Evolutionary conservation across 2,888 invertebrate genomes (phyloP).

Genomic region (Pasiphila rectangulata): DNA sequence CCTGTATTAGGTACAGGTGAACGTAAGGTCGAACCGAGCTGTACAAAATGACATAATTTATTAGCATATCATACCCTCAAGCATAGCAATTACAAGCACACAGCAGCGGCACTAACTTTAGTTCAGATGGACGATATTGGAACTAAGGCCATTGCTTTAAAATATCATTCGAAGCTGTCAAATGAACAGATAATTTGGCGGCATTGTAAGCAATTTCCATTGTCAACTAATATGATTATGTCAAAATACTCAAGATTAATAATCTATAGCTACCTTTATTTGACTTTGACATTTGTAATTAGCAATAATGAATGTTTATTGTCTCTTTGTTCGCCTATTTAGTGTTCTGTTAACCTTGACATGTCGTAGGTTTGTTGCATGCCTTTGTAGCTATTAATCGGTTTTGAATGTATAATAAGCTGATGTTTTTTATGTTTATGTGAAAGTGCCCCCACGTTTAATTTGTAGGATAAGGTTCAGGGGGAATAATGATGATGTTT

Average conservation of each 20-base stretch:
- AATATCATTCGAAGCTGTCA: too few species aligned
- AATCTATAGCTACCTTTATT: slow-evolving; percentile 40
- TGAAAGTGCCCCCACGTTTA: background rate
- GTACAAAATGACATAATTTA: slow-evolving; percentile 52
- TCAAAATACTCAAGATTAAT: slow-evolving; percentile 50
- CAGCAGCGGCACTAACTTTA: too few species aligned
- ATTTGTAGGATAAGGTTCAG: background rate
- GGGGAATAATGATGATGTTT: too few species aligned
- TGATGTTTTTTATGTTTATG: background rate
- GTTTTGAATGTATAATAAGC: background rate
- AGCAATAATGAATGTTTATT: slow-evolving; percentile 47
- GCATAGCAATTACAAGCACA: slow-evolving; percentile 32
- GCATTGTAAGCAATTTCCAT: slow-evolving; percentile 42
- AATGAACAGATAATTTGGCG: too few species aligned
- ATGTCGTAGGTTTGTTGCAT: slow-evolving; percentile 40
- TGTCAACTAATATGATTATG: slow-evolving; percentile 54
- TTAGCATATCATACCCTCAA: slow-evolving; percentile 49
- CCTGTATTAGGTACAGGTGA: slow-evolving; percentile 39
- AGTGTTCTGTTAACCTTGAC: slow-evolving; percentile 50
- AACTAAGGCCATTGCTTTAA: too few species aligned
- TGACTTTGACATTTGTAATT: slow-evolving; percentile 58
- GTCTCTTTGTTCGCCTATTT: slow-evolving; percentile 51
- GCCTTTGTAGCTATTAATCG: background rate
- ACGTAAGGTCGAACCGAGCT: slow-evolving; percentile 58
- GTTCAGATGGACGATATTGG: too few species aligned